Conservation (phyloP, 2,888 invertebrate species). For the Himalopsyche tibetana region DNA sequence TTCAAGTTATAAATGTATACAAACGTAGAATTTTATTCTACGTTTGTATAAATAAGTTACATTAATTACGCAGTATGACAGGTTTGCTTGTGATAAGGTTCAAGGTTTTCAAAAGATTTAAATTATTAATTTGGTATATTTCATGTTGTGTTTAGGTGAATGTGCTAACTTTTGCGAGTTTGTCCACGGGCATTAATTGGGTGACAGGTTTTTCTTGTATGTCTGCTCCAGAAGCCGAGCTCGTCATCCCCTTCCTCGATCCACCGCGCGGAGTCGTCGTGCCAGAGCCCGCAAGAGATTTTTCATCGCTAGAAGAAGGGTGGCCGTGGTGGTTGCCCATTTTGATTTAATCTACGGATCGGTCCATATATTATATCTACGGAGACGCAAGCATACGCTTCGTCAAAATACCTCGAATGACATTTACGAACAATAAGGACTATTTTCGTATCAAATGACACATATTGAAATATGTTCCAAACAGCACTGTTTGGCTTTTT, state of each 20-base stretch:
- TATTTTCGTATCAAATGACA: conserved; percentile 64
- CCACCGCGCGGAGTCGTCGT: conserved; percentile 72
- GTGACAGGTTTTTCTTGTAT: conserved; percentile 79
- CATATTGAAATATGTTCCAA: conserved; percentile 60
- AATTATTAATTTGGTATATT: background rate
- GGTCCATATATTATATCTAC: conserved; percentile 50
- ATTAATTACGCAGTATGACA: conserved; percentile 41
- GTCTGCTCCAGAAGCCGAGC: conserved; percentile 82
- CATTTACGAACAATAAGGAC: conserved; percentile 61
- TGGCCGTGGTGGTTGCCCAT: conserved; percentile 72
- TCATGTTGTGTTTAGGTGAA: background rate
- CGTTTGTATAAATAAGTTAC: too few species aligned
- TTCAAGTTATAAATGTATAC: too few species aligned
- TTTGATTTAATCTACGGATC: conserved; percentile 41
- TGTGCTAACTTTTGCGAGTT: conserved; percentile 82
- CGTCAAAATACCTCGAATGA: conserved; percentile 57
- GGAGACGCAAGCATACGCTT: conserved; percentile 44
- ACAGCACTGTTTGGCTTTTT: conserved; percentile 35
- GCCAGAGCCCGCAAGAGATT: conserved; percentile 71
- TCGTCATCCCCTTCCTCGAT: conserved; percentile 76
- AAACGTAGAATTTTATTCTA: too few species aligned
- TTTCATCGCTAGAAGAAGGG: conserved; percentile 59
- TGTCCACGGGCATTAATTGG: conserved; percentile 85
- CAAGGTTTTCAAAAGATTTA: conserved; percentile 1
- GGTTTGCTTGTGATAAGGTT: conserved; percentile 22